phyloP scores from a whole-genome alignment of 2,797 vertebrate species.

The Clamator glandarius region DNA sequence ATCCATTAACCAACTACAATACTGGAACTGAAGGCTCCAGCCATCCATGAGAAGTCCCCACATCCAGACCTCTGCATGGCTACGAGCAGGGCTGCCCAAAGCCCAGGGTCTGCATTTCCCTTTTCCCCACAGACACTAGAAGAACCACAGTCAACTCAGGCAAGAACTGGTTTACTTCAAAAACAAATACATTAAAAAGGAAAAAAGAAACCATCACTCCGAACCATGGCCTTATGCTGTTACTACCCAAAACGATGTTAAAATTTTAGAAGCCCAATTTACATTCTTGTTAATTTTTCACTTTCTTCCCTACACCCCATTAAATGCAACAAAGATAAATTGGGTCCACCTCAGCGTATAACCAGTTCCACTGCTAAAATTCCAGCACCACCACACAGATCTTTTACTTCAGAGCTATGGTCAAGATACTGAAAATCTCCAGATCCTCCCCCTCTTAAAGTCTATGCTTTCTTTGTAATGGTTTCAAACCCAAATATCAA shows the following conservation, averaged over 20 bases:
- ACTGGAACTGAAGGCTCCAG: neutral
- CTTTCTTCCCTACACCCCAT: rapidly evolving
- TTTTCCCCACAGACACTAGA: neutral
- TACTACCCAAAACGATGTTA: neutral
- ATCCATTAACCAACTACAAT: neutral
- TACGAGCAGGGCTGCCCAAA: neutral
- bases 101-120: neutral
- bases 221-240: neutral
- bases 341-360: neutral
- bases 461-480: rapidly evolving
- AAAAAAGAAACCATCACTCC: too few relatives aligned
- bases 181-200: neutral
- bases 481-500: neutral
- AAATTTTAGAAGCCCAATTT: neutral
- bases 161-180: neutral
- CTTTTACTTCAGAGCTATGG: neutral
- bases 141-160: neutral
- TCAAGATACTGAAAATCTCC: neutral
- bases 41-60: neutral
- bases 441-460: neutral
- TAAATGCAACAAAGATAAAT: neutral
- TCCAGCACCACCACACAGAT: neutral
- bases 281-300: neutral
- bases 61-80: neutral
- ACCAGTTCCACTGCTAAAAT: neutral